Percentiles rank a stretch among this genome's conserved stretches.
Conservation (phyloP, 2,888 invertebrate species). For the Monoplex corrugatus region DNA sequence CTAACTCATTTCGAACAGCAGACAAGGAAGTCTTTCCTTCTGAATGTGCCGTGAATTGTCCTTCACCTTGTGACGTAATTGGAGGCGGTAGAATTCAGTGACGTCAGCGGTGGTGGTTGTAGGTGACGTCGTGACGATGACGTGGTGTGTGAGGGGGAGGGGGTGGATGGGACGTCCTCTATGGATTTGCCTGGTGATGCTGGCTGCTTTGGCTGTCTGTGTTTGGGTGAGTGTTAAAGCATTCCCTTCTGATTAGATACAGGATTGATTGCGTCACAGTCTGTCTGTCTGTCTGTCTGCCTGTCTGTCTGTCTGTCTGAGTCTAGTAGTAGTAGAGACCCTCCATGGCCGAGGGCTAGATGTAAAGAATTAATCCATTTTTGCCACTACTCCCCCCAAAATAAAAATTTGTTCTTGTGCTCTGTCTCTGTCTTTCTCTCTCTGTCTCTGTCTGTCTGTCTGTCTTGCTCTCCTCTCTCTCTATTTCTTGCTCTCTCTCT, state of each 20-base stretch:
- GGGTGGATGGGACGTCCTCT: not conserved
- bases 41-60: too few species aligned
- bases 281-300: not conserved
- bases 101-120: not conserved
- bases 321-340: too few species aligned
- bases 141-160: not conserved
- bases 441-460: too few species aligned
- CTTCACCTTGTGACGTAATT: not conserved
- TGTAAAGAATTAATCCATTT: too few species aligned
- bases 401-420: too few species aligned
- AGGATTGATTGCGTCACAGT: too few species aligned
- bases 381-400: too few species aligned
- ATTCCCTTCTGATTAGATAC: too few species aligned
- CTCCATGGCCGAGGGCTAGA: too few species aligned
- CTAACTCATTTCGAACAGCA: too few species aligned
- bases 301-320: not conserved
- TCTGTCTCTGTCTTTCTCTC: not conserved
- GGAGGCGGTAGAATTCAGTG: not conserved
- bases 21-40: too few species aligned
- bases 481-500: too few species aligned
- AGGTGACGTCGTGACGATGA: constrained; percentile 27
- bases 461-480: not conserved
- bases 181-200: not conserved
- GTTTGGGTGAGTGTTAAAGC: not conserved
- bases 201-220: not conserved